Evolutionary conservation across 2,797 vertebrate genomes (phyloP).

Genomic region (Cyprinella venusta): DNA sequence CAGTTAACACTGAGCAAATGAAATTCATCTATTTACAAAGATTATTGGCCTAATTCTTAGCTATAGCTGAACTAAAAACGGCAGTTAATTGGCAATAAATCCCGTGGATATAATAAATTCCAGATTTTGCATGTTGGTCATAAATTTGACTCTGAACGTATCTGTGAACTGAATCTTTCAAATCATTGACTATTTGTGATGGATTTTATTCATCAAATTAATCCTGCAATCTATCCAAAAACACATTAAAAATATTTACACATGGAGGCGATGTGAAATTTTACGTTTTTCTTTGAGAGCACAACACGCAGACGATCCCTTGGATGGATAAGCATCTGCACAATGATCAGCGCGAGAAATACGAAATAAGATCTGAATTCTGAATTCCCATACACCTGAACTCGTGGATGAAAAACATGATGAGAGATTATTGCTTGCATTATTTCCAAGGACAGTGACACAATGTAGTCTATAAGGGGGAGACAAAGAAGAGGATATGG

Average conservation of each 20-base stretch:
- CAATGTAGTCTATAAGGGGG: background rate
- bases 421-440: background rate
- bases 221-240: too few species aligned
- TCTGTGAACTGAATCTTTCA: background rate
- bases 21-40: background rate
- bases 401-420: background rate
- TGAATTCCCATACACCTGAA: background rate
- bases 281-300: slow-evolving; percentile 46
- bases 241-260: background rate
- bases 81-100: background rate
- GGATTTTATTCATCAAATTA: background rate
- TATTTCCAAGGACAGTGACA: background rate
- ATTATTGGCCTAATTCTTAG: background rate
- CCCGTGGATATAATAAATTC: background rate
- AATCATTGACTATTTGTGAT: background rate
- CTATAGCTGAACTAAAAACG: background rate
- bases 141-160: background rate
- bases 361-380: background rate
- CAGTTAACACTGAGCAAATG: background rate
- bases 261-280: background rate
- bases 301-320: slow-evolving; percentile 53
- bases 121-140: background rate
- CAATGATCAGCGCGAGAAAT: background rate
- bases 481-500: background rate
- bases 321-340: background rate